phyloP scores from a whole-genome alignment of 64 coral and sea anemone species.

The Stichodactyla helianthus region DNA sequence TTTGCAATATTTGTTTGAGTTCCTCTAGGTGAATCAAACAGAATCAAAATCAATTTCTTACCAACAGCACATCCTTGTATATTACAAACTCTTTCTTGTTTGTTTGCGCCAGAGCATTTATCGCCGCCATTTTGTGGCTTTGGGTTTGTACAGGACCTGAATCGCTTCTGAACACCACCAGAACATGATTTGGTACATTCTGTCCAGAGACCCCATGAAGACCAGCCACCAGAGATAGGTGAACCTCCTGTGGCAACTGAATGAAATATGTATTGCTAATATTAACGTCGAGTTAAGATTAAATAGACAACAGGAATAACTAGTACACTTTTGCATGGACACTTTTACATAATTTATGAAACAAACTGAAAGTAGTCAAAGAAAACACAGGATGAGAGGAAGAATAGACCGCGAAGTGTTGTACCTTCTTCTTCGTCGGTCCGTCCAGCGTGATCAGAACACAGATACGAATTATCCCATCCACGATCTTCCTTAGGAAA shows the following conservation, averaged over 20 bases:
- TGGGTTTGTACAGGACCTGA: neutral
- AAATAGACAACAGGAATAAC: too few relatives aligned
- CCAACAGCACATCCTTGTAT: conserved; percentile 10
- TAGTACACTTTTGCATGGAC: too few relatives aligned
- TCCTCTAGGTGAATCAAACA: too few relatives aligned
- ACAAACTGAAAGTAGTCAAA: too few relatives aligned
- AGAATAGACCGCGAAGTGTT: neutral
- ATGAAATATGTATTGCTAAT: neutral
- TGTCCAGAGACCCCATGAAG: neutral
- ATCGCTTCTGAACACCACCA: conserved; percentile 14
- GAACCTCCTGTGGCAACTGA: neutral
- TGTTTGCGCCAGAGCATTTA: neutral
- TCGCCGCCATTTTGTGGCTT: neutral
- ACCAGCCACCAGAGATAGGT: neutral
- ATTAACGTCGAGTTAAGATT: too few relatives aligned
- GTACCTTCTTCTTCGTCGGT: neutral
- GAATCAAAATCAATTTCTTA: neutral
- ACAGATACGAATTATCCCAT: conserved; percentile 81
- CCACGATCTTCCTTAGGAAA: conserved; percentile 54
- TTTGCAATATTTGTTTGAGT: too few relatives aligned
- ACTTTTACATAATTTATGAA: too few relatives aligned
- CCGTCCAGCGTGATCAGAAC: conserved; percentile 15
- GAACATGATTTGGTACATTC: neutral
- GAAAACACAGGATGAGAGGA: neutral
- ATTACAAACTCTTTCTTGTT: neutral